phyloP scores from a whole-genome alignment of 2,113 vertebrate species.

The Tupaia tana region DNA sequence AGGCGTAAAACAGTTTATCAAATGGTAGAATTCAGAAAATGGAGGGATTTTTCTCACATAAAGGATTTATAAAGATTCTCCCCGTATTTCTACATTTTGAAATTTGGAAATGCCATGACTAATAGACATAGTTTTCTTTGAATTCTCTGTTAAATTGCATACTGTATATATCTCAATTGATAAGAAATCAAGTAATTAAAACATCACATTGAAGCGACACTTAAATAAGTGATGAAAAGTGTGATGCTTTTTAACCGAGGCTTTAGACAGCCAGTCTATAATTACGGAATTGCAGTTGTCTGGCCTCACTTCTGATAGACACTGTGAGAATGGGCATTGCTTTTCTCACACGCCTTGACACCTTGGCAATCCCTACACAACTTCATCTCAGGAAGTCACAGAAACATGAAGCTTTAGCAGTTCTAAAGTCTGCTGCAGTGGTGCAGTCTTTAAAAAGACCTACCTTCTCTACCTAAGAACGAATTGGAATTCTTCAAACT shows the following conservation, averaged over 20 bases:
- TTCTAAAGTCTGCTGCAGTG: not conserved
- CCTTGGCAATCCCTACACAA: not conserved
- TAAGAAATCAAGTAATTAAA: not conserved
- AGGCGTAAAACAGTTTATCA: not conserved
- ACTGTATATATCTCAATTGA: not conserved
- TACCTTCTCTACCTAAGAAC: not conserved
- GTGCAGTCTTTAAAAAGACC: not conserved
- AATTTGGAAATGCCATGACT: not conserved
- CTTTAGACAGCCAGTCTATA: not conserved
- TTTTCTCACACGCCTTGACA: fast-evolving
- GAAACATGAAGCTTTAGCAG: not conserved
- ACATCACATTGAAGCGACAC: not conserved
- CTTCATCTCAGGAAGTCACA: not conserved
- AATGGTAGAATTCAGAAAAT: not conserved
- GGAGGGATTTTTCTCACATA: not conserved
- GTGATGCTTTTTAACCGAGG: not conserved
- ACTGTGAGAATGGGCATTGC: fast-evolving
- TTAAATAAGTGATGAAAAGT: not conserved
- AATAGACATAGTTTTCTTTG: not conserved
- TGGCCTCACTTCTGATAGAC: fast-evolving
- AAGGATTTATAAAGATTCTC: not conserved
- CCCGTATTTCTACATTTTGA: not conserved
- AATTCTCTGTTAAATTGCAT: not conserved
- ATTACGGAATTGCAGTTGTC: fast-evolving
- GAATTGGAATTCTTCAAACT: not conserved